Evolutionary conservation across 2,113 vertebrate genomes (phyloP).

Genomic region (Romanogobio albipinnatus): DNA sequence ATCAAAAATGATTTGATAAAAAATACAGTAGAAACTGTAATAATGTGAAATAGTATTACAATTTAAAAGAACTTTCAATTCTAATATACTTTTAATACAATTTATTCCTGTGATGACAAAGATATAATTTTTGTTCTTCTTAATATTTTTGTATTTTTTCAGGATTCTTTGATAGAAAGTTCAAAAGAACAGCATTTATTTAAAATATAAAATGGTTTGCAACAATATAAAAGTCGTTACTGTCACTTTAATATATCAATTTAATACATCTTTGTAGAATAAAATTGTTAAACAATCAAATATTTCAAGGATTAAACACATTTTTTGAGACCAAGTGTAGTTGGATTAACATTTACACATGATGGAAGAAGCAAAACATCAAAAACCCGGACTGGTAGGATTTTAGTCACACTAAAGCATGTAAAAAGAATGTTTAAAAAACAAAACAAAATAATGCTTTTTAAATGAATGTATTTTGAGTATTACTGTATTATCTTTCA

Average conservation of each 20-base stretch:
- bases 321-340: background rate
- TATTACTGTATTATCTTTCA: background rate
- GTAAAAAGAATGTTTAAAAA: background rate
- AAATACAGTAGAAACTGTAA: too few relatives aligned
- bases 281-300: background rate
- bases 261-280: background rate
- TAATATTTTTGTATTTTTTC: background rate
- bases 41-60: too few relatives aligned
- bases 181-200: background rate
- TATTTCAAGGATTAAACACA: background rate
- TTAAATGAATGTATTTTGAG: background rate
- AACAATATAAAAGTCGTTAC: too few relatives aligned
- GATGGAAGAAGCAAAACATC: background rate
- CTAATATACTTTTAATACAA: background rate
- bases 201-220: too few relatives aligned
- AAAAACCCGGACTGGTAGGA: background rate
- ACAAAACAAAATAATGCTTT: background rate
- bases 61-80: background rate
- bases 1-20: too few relatives aligned
- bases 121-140: background rate
- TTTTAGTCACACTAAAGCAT: background rate
- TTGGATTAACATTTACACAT: background rate
- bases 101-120: background rate
- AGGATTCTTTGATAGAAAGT: background rate
- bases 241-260: too few relatives aligned